Conservation (phyloP, 2,888 invertebrate genomes). For the Escarpia spicata region DNA sequence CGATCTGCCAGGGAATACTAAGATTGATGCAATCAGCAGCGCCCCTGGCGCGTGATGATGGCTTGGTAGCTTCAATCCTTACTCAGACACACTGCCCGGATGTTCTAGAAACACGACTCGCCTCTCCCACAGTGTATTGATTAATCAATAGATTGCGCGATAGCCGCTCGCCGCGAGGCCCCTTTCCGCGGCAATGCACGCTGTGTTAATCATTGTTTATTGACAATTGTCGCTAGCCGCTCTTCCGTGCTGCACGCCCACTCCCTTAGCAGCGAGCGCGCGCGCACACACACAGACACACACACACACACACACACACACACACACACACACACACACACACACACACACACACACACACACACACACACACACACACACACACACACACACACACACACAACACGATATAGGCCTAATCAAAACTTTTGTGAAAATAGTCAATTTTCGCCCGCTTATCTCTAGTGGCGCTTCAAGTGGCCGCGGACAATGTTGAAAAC, state of each 20-base stretch:
- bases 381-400: too few relatives aligned
- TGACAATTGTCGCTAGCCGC: not conserved
- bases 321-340: too few relatives aligned
- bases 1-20: too few relatives aligned
- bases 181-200: not conserved
- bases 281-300: not conserved
- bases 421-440: not conserved
- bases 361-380: too few relatives aligned
- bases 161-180: not conserved
- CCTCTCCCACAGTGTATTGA: not conserved
- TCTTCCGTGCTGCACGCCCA: not conserved
- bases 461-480: not conserved
- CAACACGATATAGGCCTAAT: too few relatives aligned
- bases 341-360: too few relatives aligned
- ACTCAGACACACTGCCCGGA: not conserved
- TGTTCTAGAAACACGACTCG: not conserved
- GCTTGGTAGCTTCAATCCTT: not conserved
- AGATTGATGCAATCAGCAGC: too few relatives aligned
- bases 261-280: not conserved
- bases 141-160: not conserved
- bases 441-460: not conserved
- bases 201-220: not conserved
- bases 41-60: too few relatives aligned
- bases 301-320: too few relatives aligned
- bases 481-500: not conserved